Evolutionary conservation across 2,888 invertebrate genomes (phyloP).

Genomic region (Drosophila lutescens): DNA sequence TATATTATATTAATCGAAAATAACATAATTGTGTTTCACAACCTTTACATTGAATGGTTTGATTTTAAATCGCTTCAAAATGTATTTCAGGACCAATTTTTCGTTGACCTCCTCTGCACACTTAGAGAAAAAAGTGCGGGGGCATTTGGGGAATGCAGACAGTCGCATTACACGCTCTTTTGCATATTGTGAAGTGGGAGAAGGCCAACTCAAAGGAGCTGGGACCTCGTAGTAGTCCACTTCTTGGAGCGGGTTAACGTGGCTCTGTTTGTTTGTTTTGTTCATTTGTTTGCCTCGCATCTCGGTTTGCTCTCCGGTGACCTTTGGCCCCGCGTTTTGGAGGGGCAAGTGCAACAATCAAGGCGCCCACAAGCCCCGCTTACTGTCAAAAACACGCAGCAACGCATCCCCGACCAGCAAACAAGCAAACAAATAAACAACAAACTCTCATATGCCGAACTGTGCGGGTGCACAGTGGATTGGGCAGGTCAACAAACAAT

Average conservation of each 20-base stretch:
- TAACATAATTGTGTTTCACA: no score
- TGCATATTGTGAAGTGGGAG: slow-evolving; percentile 68
- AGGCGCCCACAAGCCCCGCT: slow-evolving; percentile 76
- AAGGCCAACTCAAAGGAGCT: slow-evolving; percentile 58
- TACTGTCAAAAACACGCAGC: slow-evolving; percentile 72
- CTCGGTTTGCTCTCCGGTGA: slow-evolving; percentile 42
- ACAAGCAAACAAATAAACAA: slow-evolving; percentile 50
- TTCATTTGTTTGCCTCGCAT: slow-evolving; percentile 63
- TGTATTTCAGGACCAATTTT: neutral
- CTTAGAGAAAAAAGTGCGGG: slow-evolving; percentile 5
- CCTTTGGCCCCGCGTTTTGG: slow-evolving; percentile 54
- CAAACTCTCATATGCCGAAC: slow-evolving; percentile 24
- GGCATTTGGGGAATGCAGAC: slow-evolving; percentile 30
- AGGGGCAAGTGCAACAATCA: slow-evolving; percentile 74
- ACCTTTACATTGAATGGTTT: no score
- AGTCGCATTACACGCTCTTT: slow-evolving; percentile 72
- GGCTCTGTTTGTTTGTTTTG: slow-evolving; percentile 56
- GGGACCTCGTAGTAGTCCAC: slow-evolving; percentile 9
- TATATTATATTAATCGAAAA: no score
- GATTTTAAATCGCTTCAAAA: no score
- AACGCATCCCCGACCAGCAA: slow-evolving; percentile 62
- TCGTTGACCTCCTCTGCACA: neutral
- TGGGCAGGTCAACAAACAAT: slow-evolving; percentile 26
- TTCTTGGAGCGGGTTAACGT: slow-evolving; percentile 56
- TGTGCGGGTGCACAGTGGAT: slow-evolving; percentile 44